Percentiles rank a stretch among this genome's conserved stretches.
Conservation (phyloP, 2,113 vertebrate genomes). For the Pterocles orientalis region DNA sequence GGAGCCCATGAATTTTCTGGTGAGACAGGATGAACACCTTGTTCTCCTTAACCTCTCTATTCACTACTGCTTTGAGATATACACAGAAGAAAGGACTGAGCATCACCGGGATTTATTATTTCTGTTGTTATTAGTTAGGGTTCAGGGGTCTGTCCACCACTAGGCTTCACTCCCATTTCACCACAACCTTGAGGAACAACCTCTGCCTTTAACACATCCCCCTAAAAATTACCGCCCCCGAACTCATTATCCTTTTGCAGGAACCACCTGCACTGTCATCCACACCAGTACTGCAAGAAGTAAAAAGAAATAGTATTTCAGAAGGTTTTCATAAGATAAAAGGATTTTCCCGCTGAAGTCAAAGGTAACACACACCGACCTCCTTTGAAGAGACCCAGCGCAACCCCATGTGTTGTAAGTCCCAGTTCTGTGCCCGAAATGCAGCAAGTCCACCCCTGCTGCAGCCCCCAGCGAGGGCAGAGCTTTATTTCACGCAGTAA, state of each 20-base stretch:
- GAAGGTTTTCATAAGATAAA: background rate
- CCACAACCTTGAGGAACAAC: background rate
- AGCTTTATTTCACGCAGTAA: background rate
- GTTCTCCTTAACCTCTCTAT: background rate
- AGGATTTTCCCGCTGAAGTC: background rate
- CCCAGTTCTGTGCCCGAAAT: background rate
- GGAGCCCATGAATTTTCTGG: background rate
- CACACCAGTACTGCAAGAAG: background rate
- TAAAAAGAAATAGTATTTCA: background rate
- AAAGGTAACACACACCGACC: background rate
- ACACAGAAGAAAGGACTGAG: background rate
- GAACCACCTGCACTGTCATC: background rate
- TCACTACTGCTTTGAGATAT: background rate
- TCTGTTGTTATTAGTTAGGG: background rate
- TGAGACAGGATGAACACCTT: background rate
- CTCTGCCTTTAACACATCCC: background rate
- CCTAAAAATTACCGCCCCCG: background rate
- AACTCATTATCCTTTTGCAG: background rate
- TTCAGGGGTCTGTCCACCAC: background rate
- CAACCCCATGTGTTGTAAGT: background rate
- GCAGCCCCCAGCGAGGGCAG: background rate
- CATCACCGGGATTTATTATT: background rate
- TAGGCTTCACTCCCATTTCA: background rate
- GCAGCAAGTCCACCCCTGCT: background rate
- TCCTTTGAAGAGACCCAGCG: background rate